These are phyloP conservation scores for Myotis davidii DNA, from an alignment of 2,113 vertebrate species.

Conservation along the genomic window DNA sequence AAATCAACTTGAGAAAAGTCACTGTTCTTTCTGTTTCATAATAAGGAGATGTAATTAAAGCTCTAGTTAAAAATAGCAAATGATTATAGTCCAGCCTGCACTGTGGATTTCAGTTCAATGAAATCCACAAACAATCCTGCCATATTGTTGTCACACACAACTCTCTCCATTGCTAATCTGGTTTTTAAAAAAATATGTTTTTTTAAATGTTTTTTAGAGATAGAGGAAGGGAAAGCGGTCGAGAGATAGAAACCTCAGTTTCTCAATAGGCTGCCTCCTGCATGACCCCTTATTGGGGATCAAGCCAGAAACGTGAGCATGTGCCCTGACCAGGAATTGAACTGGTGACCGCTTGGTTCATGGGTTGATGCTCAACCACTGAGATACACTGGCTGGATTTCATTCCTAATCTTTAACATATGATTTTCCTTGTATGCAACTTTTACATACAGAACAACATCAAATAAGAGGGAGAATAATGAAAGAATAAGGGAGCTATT, in stretches of 20 bases:
- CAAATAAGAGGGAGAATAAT: neutral
- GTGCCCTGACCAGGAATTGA: too few relatives aligned
- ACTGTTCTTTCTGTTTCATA: slow-evolving; percentile 11
- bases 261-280: too few relatives aligned
- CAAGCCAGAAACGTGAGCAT: too few relatives aligned
- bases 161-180: neutral
- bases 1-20: slow-evolving; percentile 61
- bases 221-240: too few relatives aligned
- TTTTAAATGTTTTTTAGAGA: too few relatives aligned
- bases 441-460: neutral
- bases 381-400: too few relatives aligned
- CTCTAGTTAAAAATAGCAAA: slow-evolving; percentile 34
- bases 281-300: too few relatives aligned
- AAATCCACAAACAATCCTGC: neutral
- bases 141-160: too few relatives aligned
- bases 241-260: too few relatives aligned
- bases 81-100: neutral
- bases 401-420: neutral
- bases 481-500: neutral
- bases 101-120: neutral
- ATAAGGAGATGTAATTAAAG: slow-evolving; percentile 53
- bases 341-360: too few relatives aligned
- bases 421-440: neutral
- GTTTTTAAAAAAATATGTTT: too few relatives aligned
- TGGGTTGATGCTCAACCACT: too few relatives aligned